A percentile compares a stretch with the other conserved stretches of the same genome.
Conservation (phyloP, 2,888 invertebrate species). For the Drosophila melanosoma region DNA sequence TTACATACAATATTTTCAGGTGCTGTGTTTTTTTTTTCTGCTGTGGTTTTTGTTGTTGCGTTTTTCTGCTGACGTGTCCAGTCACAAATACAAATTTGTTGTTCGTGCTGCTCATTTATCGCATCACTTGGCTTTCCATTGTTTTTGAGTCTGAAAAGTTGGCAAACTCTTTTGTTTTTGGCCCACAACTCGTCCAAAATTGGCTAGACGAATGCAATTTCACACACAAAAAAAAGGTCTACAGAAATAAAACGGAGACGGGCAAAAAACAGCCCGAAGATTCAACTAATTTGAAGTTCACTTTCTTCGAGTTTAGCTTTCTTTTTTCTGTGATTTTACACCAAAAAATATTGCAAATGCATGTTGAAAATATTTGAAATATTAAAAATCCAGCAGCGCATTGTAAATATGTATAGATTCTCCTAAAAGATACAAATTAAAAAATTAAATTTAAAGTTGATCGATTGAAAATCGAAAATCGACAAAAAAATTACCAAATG, state of each 20-base stretch:
- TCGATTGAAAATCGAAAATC: background rate
- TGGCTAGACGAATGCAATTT: slow-evolving; percentile 46
- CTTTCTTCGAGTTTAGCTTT: slow-evolving; percentile 6
- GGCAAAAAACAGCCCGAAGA: slow-evolving; percentile 1
- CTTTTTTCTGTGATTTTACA: background rate
- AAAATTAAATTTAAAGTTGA: background rate
- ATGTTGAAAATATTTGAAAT: background rate
- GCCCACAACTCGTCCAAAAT: slow-evolving; percentile 50
- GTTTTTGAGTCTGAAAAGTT: slow-evolving; percentile 66
- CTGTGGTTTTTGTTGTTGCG: slow-evolving; percentile 14
- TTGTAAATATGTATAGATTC: background rate
- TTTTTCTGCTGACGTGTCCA: slow-evolving; percentile 35
- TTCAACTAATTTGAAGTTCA: slow-evolving; percentile 1
- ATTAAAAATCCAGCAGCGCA: background rate
- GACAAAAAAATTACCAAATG: background rate
- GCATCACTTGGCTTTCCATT: slow-evolving; percentile 59
- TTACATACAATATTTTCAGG: slow-evolving; percentile 52
- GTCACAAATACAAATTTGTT: slow-evolving; percentile 15
- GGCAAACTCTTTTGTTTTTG: slow-evolving; percentile 43
- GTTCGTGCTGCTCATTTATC: slow-evolving; percentile 49
- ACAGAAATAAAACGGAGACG: slow-evolving; percentile 1
- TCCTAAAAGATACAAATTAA: background rate
- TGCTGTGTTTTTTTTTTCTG: slow-evolving; percentile 9
- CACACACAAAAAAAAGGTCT: slow-evolving; percentile 4
- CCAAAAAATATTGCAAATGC: background rate